Base-by-base conservation (phyloP, 2,888 invertebrate genomes). In the Eupithecia centaureata region DNA sequence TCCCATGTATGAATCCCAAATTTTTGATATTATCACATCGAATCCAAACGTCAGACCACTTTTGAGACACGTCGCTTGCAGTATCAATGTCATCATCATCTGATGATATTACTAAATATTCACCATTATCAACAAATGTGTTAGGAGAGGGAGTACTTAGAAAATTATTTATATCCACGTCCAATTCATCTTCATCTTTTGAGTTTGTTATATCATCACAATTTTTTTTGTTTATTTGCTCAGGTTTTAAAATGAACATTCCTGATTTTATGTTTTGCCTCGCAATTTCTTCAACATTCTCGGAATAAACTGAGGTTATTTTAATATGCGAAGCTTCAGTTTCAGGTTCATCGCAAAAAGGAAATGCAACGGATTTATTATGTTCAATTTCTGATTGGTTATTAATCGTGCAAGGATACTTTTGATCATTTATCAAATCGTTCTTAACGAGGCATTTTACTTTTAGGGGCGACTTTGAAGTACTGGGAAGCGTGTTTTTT, bases 161-260 rank as follows among this genome's bases (percentile, higher is more conserved):
- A 65, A 87, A 86, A 42, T 82, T 75, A 77, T 88, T 85, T 65
- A 88, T 83, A 70, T 87, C 87, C 68, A 79, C 74, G 32, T 79
- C 66, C 7, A 80, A 69, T 52, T 67, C 61, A 18, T 61, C n/a
- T 18, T 57, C 30, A 51, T 51, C 38, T 3, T 3, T n/a, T 25
- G 28, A 7, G 32, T 10, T 28, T 52, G 58, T 30, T 25, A 12
- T 52, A 15, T 56, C 12, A 7, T 58, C 35, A 25, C 33, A 22
- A 57, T 81, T 65, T 73, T 85, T 86, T 75, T 87, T 81, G 75
- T 92, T 92, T 33, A 93, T 92, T 84, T 93, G 89, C 78, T 92
- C 92, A 0, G 92, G 92, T 79, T 91, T 92, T 67, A 93, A 83
- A 72, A 93, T 77, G 69, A 86, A 83, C 90, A 92, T 90, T 1